Base-by-base conservation (phyloP, 1,140 invertebrate genomes). In the Pseudomyrmex pallidus region DNA sequence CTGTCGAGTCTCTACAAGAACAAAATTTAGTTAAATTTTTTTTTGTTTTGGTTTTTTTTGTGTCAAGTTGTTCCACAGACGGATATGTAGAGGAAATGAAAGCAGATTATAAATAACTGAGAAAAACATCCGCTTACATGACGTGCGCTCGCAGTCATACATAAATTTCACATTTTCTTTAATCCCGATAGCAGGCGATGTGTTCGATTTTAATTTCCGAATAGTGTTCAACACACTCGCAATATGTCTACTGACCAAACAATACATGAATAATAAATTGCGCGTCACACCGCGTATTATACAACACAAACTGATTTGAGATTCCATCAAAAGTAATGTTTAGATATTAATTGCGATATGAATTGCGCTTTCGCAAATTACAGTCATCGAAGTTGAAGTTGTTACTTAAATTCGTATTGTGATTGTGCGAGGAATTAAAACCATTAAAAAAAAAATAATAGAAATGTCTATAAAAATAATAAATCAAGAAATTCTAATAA, bases 91-190 rank as follows among this genome's bases (percentile, higher is more conserved):
- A 2, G 13, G 15, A 57, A 44, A 22, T 25, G 35, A 59, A 25
- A 35, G 10, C 12, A 15, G 15, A 67, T 59, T 59, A 20, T 70
- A 57, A 48, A 35, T 35, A 35, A 35, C 10, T 46, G 44, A 63
- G 59, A 59, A 17, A 72, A 48, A 57, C 59, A 13, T 12, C 54
- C 35, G 20, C 12, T 50, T 70, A 78, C 20, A 63, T 77, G 48
- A 67, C 50, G n/a, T 17, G 20, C 54, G 4, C 59, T 12, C 54
- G 46, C 15, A 5, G 5, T 35, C 5, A 35, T 35, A 35, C 35
- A 80, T 72, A 80, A 80, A 80, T 80, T 15, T 50, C 44, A 35
- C 22, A 48, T 10, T 48, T 80, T 9, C 48, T 80, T 72, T 80
- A 80, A 80, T 70, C 52, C 57, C 64, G 66, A 70, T 17, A n/a